phyloP scores from a whole-genome alignment of 2,797 vertebrate genomes.

The Scomberomorus guttatus region DNA sequence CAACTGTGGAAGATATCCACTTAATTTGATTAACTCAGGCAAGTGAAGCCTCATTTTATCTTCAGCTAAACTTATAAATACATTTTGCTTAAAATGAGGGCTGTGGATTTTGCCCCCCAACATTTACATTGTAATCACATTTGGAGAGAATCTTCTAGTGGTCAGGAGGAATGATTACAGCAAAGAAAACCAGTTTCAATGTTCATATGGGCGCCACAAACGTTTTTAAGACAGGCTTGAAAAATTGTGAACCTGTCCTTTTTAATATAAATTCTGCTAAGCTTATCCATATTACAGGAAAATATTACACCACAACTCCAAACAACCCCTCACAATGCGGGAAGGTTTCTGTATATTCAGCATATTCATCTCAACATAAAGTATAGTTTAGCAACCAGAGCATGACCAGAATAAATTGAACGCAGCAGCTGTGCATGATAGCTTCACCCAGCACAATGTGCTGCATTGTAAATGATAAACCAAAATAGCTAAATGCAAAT shows the following conservation, averaged over 20 bases:
- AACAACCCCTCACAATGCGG: neutral
- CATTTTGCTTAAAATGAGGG: too few relatives aligned
- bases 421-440: slow-evolving; percentile 40
- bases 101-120: too few relatives aligned
- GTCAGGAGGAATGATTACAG: too few relatives aligned
- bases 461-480: slow-evolving; percentile 50
- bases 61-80: too few relatives aligned
- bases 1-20: too few relatives aligned
- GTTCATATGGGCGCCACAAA: too few relatives aligned
- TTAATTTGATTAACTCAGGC: too few relatives aligned
- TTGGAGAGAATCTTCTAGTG: too few relatives aligned
- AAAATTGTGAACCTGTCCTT: neutral
- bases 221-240: too few relatives aligned
- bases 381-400: slow-evolving; percentile 26
- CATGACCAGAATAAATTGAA: slow-evolving; percentile 61
- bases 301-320: neutral
- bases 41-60: too few relatives aligned
- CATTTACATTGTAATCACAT: too few relatives aligned
- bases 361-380: slow-evolving; percentile 22
- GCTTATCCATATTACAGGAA: neutral
- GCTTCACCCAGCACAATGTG: slow-evolving; percentile 33
- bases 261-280: neutral
- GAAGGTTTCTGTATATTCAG: slow-evolving; percentile 35
- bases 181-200: too few relatives aligned
- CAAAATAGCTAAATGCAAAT: slow-evolving; percentile 63